Conservation (phyloP, 2,888 invertebrate genomes). For the Netelia melanura region DNA sequence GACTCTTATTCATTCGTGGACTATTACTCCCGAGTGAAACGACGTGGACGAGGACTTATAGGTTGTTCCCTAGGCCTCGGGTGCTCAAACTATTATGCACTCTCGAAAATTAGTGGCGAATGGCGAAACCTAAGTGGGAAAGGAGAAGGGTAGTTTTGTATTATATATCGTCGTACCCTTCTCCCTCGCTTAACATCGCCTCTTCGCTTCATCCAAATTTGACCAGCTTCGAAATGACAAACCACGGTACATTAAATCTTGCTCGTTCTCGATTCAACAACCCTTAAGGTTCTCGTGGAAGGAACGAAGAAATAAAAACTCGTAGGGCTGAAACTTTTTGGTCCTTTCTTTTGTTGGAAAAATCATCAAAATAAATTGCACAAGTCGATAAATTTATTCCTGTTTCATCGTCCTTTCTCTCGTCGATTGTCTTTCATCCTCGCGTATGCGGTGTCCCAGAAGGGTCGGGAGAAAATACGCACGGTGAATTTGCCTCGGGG, state of each 20-base stretch:
- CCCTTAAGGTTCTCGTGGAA: background rate
- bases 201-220: background rate
- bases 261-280: background rate
- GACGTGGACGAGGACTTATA: constrained; percentile 50
- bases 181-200: background rate
- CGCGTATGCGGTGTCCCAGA: constrained; percentile 18
- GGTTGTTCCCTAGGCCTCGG: constrained; percentile 38
- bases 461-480: constrained; percentile 39
- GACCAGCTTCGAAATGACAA: constrained; percentile 19
- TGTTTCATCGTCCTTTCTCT: constrained; percentile 23
- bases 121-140: background rate
- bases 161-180: background rate
- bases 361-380: constrained; percentile 71
- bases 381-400: constrained; percentile 64
- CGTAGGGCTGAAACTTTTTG: constrained; percentile 4
- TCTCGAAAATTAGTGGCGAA: constrained; percentile 28
- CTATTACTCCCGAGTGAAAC: constrained; percentile 50
- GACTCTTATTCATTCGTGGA: constrained; percentile 58
- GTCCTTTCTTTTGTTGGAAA: constrained; percentile 48
- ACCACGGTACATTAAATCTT: constrained; percentile 9
- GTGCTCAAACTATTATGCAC: constrained; percentile 48
- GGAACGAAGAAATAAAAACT: constrained; percentile 35
- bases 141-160: constrained; percentile 19
- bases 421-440: constrained; percentile 18
- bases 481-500: constrained; percentile 31